Evolutionary conservation across 2,888 invertebrate species (phyloP).

Genomic region (Latheticus oryzae): DNA sequence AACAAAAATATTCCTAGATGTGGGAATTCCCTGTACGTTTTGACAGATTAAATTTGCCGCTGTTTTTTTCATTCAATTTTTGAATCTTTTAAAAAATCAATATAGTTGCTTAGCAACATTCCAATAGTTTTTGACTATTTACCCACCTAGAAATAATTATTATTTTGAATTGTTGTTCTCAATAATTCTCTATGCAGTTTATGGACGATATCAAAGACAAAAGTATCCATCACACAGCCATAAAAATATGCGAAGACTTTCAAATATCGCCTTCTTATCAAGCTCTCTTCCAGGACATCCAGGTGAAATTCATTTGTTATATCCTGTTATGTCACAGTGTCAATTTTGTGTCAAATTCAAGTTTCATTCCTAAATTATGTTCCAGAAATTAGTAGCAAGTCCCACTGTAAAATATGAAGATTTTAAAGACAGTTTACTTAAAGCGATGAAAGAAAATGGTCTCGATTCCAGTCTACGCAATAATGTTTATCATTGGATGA

Average conservation of each 20-base stretch:
- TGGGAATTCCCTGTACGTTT: too few species aligned
- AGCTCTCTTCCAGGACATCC: constrained; percentile 81
- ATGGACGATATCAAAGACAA: constrained; percentile 67
- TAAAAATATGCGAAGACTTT: constrained; percentile 84
- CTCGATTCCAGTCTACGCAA: constrained; percentile 86
- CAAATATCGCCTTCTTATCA: constrained; percentile 81
- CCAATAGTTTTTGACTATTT: constrained; percentile 21
- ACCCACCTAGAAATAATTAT: constrained; percentile 1
- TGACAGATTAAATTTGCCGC: too few species aligned
- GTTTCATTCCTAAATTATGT: constrained; percentile 43
- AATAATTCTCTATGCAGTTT: constrained; percentile 6
- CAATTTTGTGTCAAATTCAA: constrained; percentile 35
- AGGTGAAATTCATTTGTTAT: constrained; percentile 65
- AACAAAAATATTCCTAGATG: too few species aligned
- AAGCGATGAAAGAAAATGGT: constrained; percentile 81
- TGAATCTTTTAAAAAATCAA: too few species aligned
- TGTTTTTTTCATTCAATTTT: too few species aligned
- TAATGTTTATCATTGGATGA: constrained; percentile 85
- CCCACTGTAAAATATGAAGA: constrained; percentile 81
- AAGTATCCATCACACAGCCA: constrained; percentile 79
- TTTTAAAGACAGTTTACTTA: constrained; percentile 81
- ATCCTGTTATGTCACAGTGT: constrained; percentile 18
- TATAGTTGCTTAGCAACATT: constrained; percentile 34
- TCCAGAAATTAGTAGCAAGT: constrained; percentile 82
- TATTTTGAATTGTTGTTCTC: too few species aligned